Base-by-base conservation (phyloP, 2,888 invertebrate genomes). In the Pollenia griseotomentosa region DNA sequence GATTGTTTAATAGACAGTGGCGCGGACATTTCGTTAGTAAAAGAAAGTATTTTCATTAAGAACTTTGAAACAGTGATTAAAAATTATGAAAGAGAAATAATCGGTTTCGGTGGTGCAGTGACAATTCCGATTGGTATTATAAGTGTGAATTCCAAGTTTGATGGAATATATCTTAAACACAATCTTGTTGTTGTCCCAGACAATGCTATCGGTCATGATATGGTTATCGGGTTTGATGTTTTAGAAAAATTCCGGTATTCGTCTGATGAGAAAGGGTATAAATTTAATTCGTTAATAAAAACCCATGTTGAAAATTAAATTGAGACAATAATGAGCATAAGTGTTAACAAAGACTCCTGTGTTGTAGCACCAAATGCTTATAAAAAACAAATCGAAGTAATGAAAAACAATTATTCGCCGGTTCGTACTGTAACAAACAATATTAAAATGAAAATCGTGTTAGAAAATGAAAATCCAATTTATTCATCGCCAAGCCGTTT, bases 391-490 rank as follows among this genome's bases (percentile, higher is more conserved):
- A 66, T 81, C 16, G 71, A 79, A 77, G 40, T 80, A 19, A 57
- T 85, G 0, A 75, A 71, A 51, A 66, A 78, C 2, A 61, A 71
- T 19, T 79, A 83, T 77, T n/a, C n/a, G n/a, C 83, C 83, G 16
- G 57, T 44, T 46, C 42, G 10, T 48, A 23, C 14, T 5, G 55
- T 10, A 51, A 75, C 16, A 74, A 86, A 48, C 23, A 16, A 57
- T 53, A 82, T 88, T 44, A 66, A 40, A 46, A 86, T 88, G 86
- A 88, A 88, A 77, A 87, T 88, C 12, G 70, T 80, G 7, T 78
- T 86, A 68, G 57, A 65, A 19, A 83, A 80, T 65, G 86, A 86
- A 55, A 12, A 53, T 42, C 53, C 70, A 42, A 80, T 80, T 14
- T 70, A 80, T 53, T 51, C 68, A 23, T 70, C 75, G 2, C 77